Base-by-base conservation (phyloP, 2,888 invertebrate species). In the Meandrusa payeni region DNA sequence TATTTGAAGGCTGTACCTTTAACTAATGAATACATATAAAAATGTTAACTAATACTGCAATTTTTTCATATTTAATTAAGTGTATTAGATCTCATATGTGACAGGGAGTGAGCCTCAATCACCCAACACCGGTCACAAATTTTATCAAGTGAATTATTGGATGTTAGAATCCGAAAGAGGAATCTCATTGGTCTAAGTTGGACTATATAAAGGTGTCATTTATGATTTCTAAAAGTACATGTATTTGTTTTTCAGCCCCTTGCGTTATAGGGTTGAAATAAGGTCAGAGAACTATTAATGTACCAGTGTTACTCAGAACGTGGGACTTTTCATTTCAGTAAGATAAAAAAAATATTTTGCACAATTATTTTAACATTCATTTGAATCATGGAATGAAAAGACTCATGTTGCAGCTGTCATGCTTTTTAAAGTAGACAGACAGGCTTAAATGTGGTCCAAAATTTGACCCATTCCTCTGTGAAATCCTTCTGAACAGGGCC, bases 181-280 rank as follows among this genome's bases (percentile, higher is more conserved):
- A n/a, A n/a, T n/a, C n/a, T n/a, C n/a, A n/a, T n/a, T n/a, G n/a
- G n/a, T n/a, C n/a, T n/a, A n/a, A n/a, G n/a, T n/a, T n/a, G n/a
- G n/a, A n/a, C n/a, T n/a, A n/a, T n/a, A n/a, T n/a, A n/a, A n/a
- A n/a, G n/a, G 2, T 11, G 48, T 57, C 48, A 55, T 59, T 55
- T 51, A 58, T 46, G 51, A 51, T 17, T 34, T 33, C 11, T 12
- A 22, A 44, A 39, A 28, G 7, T 17, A 10, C n/a, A 26, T 32
- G 59, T 66, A 64, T 82, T 80, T 81, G 61, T 80, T 80, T 83
- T 85, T 79, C 86, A 86, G 86, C 76, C 57, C 62, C 59, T 76
- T 75, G 71, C 77, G 51, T 72, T 66, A 55, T 61, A 73, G 64
- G 67, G 71, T 76, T 71, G 66, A 69, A 54, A 51, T 61, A 73